Evolutionary conservation across 2,113 vertebrate genomes (phyloP).

Genomic region (Nicator chloris): DNA sequence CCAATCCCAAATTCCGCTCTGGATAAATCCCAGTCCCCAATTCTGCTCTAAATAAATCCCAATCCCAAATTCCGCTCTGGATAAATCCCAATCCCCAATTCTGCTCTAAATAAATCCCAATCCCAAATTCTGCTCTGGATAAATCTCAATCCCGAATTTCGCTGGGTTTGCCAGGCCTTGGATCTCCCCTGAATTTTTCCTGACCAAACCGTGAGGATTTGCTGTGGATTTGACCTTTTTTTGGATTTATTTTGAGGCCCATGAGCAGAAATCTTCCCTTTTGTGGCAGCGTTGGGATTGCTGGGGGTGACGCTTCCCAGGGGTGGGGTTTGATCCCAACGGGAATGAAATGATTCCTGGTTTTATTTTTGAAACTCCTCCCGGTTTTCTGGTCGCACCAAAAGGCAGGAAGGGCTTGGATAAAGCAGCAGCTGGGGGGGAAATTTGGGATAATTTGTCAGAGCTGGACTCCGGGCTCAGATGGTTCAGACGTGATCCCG

Average conservation of each 20-base stretch:
- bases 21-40: neutral
- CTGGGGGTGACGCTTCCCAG: neutral
- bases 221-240: neutral
- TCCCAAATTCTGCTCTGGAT: neutral
- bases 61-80: too few species aligned
- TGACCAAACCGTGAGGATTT: neutral
- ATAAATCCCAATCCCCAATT: neutral
- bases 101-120: neutral
- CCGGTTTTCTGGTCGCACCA: neutral
- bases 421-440: neutral
- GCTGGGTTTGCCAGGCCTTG: neutral
- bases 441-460: neutral
- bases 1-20: neutral
- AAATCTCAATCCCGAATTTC: neutral
- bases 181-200: neutral
- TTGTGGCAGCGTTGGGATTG: fast-evolving
- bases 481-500: fast-evolving
- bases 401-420: neutral
- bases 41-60: neutral
- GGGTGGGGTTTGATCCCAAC: fast-evolving
- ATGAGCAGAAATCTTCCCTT: fast-evolving
- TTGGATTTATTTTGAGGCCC: neutral
- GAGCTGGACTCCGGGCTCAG: neutral
- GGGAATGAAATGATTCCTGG: neutral
- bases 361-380: neutral